These are phyloP conservation scores for Macrostomum lignano DNA, from an alignment of 1,140 invertebrate species.

Conservation along the genomic window DNA sequence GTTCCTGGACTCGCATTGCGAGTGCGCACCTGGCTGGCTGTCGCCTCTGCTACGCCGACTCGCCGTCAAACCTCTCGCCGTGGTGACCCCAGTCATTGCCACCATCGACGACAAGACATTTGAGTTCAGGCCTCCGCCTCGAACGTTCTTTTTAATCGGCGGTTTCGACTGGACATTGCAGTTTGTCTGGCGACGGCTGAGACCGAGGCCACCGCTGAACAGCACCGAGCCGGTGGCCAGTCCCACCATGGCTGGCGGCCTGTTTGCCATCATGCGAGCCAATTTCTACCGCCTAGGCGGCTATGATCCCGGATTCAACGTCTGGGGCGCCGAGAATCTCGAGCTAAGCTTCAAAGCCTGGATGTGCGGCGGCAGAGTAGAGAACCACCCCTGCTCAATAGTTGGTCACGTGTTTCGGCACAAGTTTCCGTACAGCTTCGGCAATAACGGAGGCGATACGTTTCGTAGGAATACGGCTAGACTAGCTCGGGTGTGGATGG, in stretches of 20 bases:
- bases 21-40: constrained; percentile 48
- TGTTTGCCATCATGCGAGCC: constrained; percentile 28
- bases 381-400: constrained; percentile 76
- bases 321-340: constrained; percentile 93
- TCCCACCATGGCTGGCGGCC: constrained; percentile 45
- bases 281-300: constrained; percentile 54
- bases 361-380: constrained; percentile 74
- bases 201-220: constrained; percentile 40
- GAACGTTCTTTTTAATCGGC: constrained; percentile 38
- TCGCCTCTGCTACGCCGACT: constrained; percentile 36
- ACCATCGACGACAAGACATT: constrained; percentile 90
- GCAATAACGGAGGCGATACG: constrained; percentile 27
- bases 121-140: constrained; percentile 58
- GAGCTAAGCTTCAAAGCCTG: constrained; percentile 66
- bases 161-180: constrained; percentile 75
- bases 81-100: constrained; percentile 66
- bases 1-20: constrained; percentile 73
- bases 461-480: constrained; percentile 28
- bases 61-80: constrained; percentile 18
- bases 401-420: constrained; percentile 72
- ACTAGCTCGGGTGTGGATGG: constrained; percentile 38
- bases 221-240: background rate
- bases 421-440: constrained; percentile 14
- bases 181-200: constrained; percentile 47
- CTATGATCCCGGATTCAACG: constrained; percentile 91